Conservation (phyloP, 2,888 invertebrate species). For the Chrysotoxum bicinctum region DNA sequence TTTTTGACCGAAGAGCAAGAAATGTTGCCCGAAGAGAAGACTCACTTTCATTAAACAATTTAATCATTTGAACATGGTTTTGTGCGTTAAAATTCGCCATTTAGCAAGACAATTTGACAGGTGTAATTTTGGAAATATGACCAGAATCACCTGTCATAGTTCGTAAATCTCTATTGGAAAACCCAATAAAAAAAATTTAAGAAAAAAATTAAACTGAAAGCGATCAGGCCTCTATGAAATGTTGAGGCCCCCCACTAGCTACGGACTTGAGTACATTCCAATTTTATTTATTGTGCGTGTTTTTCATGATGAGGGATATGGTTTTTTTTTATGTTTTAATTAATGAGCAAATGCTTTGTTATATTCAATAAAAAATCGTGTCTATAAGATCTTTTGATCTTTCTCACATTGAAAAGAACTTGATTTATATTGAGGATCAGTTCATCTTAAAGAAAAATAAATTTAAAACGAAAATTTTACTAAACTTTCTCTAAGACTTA, state of each 20-base stretch:
- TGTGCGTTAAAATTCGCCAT: too few species aligned
- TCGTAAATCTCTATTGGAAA: too few species aligned
- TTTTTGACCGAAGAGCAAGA: too few species aligned
- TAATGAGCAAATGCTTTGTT: neutral
- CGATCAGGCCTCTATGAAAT: neutral
- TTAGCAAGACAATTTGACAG: too few species aligned
- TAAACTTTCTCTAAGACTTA: neutral
- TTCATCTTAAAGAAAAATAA: neutral
- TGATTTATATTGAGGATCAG: conserved; percentile 4
- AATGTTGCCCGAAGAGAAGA: too few species aligned
- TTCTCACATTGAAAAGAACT: neutral
- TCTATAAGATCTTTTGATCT: neutral
- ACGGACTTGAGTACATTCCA: neutral
- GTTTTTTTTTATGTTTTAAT: neutral
- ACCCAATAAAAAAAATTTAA: too few species aligned
- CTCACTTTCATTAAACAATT: too few species aligned
- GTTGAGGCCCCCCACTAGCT: too few species aligned
- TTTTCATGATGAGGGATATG: neutral
- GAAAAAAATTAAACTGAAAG: too few species aligned
- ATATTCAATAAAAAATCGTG: neutral
- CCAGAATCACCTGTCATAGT: too few species aligned
- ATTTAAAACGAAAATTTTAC: neutral
- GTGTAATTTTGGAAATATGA: too few species aligned
- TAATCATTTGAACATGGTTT: too few species aligned
- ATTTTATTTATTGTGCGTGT: neutral